Base-by-base conservation (phyloP, 2,888 invertebrate species). In the Augiades crinisus region DNA sequence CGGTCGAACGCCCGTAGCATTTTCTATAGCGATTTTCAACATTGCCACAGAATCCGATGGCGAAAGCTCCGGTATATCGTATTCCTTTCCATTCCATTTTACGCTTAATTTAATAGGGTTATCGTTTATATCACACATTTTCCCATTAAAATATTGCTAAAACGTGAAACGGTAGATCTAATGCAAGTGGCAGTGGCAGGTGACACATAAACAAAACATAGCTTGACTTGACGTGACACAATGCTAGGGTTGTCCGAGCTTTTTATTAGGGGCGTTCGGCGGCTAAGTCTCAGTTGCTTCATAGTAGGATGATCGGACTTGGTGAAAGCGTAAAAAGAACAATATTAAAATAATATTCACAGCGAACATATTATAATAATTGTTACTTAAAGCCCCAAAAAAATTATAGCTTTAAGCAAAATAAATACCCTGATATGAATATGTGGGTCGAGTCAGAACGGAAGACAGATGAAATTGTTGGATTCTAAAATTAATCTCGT, bases 21-120 rank as follows among this genome's bases (percentile, higher is more conserved):
- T 94, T 76, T 95, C 94, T 62, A 99, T 97, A 54, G 93, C 93
- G 68, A 94, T 92, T 83, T 98, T 98, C 59, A 99, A 87, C 79
- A 94, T 93, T 12, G 92, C 92, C 0, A 98, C 95, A 1, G 95
- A 96, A 67, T 96, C 95, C 43, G 93, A 93, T 55, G 93, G 94
- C 8, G 92, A 91, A 56, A 98, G 87, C 72, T 95, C 93, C 37
- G 91, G 90, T 56, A 98, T 92, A 61, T 93, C 93, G 75, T 93
- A 97, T 78, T 98, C 98, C 70, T 96, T 95, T 44, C 97, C 97
- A 79, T 95, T 95, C 98, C 98, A 99, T 91, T 98, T 98, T 5
- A 98, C 94, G 63, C 93, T 92, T 57, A 98, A 64, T 67, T 87
- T 89, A 57, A 89, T 61, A 37, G 82, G 75, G 72, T 71, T 87